Conservation (phyloP, 2,888 invertebrate genomes). For the Caradrina clavipalpis region DNA sequence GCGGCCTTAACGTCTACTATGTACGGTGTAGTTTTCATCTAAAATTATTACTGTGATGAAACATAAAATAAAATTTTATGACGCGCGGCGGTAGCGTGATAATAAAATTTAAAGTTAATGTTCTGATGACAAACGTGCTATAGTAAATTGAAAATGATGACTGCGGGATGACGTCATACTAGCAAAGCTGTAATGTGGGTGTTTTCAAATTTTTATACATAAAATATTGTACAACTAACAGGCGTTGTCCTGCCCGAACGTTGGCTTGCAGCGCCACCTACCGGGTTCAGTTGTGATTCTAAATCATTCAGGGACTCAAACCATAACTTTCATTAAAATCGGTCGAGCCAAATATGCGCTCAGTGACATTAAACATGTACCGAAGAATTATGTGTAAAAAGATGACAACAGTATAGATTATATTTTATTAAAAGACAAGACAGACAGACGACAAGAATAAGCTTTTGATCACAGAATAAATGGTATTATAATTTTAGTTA, state of each 20-base stretch:
- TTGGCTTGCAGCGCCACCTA: too few species aligned
- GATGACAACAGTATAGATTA: background rate
- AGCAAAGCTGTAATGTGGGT: background rate
- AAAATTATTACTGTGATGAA: conserved; percentile 51
- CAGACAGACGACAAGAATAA: background rate
- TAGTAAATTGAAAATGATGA: conserved; percentile 24
- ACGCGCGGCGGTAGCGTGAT: conserved; percentile 19
- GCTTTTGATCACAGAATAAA: background rate
- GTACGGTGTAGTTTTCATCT: conserved; percentile 52
- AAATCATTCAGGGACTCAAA: too few species aligned
- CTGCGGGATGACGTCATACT: background rate
- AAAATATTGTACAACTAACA: too few species aligned
- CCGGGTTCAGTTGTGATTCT: too few species aligned
- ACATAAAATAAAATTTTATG: conserved; percentile 53
- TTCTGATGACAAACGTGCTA: conserved; percentile 26
- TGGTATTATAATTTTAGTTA: background rate
- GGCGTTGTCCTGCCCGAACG: too few species aligned
- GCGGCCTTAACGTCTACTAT: conserved; percentile 19
- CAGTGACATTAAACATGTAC: too few species aligned
- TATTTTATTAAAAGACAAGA: background rate
- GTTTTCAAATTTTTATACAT: too few species aligned
- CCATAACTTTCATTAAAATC: too few species aligned
- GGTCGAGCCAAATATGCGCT: too few species aligned
- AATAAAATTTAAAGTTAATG: conserved; percentile 44
- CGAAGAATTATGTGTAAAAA: too few species aligned